Percentiles rank a stretch among this genome's conserved stretches.
phyloP scores from a whole-genome alignment of 2,888 invertebrate species.

The Molanna angustata region DNA sequence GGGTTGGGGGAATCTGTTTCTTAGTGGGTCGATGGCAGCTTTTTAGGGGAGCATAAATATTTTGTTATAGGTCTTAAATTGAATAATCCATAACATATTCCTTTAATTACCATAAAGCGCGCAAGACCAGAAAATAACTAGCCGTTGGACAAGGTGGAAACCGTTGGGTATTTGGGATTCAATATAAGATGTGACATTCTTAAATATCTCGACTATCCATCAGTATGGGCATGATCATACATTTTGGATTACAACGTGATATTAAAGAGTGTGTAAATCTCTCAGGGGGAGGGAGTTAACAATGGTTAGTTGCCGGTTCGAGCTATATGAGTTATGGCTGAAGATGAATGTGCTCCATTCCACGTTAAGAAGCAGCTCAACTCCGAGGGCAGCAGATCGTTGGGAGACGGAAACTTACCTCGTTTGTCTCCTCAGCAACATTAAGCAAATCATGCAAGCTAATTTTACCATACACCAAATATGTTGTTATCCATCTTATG shows the following conservation, averaged over 20 bases:
- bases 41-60: too few species aligned
- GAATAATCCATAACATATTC: not conserved
- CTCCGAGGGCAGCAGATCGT: slow-evolving; percentile 16
- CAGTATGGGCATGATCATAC: slow-evolving; percentile 29
- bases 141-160: not conserved
- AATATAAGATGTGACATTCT: not conserved
- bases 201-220: not conserved
- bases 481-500: too few species aligned
- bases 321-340: too few species aligned
- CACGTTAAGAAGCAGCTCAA: too few species aligned
- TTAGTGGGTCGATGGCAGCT: too few species aligned
- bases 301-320: too few species aligned
- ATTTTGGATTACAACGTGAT: slow-evolving; percentile 2
- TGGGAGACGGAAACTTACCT: slow-evolving; percentile 31
- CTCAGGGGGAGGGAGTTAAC: too few species aligned
- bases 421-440: slow-evolving; percentile 25
- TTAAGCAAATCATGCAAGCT: slow-evolving; percentile 23
- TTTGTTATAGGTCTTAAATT: not conserved
- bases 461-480: too few species aligned
- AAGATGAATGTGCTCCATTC: too few species aligned
- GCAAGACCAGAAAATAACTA: not conserved
- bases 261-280: slow-evolving; percentile 1
- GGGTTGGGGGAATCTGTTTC: too few species aligned
- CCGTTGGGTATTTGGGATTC: not conserved
- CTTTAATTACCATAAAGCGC: not conserved